Evolutionary conservation across 2,113 vertebrate species (phyloP).

Genomic region (Toxostoma redivivum): DNA sequence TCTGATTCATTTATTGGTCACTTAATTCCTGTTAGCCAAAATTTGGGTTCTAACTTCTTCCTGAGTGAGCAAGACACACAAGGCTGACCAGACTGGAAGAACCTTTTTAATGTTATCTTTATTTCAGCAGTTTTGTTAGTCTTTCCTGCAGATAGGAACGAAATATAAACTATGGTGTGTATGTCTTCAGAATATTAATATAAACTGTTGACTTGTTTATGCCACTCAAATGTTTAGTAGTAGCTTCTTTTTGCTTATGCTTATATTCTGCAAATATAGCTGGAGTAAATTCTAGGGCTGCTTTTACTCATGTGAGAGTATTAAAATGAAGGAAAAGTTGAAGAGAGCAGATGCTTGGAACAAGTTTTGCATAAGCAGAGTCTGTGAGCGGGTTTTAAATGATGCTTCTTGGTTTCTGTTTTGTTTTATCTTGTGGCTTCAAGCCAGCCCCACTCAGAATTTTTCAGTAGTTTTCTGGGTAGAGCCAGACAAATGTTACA

Average conservation of each 20-base stretch:
- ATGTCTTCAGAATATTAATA: not conserved
- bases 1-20: not conserved
- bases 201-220: not conserved
- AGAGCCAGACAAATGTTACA: not conserved
- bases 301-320: not conserved
- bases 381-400: not conserved
- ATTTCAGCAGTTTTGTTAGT: not conserved
- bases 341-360: constrained; percentile 42
- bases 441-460: not conserved
- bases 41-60: not conserved
- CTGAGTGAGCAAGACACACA: fast-evolving
- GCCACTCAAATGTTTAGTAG: not conserved
- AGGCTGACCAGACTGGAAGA: not conserved
- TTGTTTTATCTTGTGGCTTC: not conserved
- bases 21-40: not conserved
- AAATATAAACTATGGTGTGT: not conserved
- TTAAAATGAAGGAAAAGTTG: constrained; percentile 2
- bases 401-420: not conserved
- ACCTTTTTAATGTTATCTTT: not conserved
- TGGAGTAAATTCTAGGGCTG: constrained; percentile 19
- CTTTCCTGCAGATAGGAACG: not conserved
- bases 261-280: not conserved
- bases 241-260: not conserved
- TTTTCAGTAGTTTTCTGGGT: not conserved
- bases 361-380: not conserved